Evolutionary conservation across 2,888 invertebrate genomes (phyloP), one percentile per base, ranked within the genome.

Genomic region (Scaptomyza polygonia): DNA sequence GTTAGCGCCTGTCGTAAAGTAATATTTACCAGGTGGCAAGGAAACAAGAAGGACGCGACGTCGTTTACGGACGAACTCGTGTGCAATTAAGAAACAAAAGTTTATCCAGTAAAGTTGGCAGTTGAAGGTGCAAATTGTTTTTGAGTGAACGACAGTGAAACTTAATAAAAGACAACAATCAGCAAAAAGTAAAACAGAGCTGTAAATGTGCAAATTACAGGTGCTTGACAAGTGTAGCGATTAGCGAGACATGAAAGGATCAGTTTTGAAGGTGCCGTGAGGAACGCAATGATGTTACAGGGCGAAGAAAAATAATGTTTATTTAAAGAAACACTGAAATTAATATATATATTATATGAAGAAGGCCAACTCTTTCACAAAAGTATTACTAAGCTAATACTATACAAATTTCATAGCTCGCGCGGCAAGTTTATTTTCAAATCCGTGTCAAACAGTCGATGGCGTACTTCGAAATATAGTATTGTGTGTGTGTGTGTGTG

Each of bases 61-160:
- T 14, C 27, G 45, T 21, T 25, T 14, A 42, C 61, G 21, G 42
- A 40, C 70, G 69, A 54, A 36, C 39, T 43, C 68, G 63, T 58
- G 44, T 44, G 58, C 74, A 72, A 72, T 73, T 72, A 72, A 51
- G 45, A 34, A 43, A 16, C 9, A 59, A 72, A 72, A 72, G 64
- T 68, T 72, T 54, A 47, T 51, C 56, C 48, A 21, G 18, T 5
- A 30, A 48, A 48, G 39, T 39, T 39, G 39, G 16, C n/a, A n/a
- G n/a, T 55, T 59, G 27, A n/a, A 77, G 68, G 70, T 77, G 86
- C 56, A 83, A 86, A 83, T 83, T 83, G 84, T 80, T 83, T 86
- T 79, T 63, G 65, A 77, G 72, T 71, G 79, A 36, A 16, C 25
- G 30, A 7, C 5, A 11, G 30, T 11, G 32, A 42, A 14, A 32